Conservation (phyloP, 2,888 invertebrate genomes). For the Drosophila pseudotalamancana region DNA sequence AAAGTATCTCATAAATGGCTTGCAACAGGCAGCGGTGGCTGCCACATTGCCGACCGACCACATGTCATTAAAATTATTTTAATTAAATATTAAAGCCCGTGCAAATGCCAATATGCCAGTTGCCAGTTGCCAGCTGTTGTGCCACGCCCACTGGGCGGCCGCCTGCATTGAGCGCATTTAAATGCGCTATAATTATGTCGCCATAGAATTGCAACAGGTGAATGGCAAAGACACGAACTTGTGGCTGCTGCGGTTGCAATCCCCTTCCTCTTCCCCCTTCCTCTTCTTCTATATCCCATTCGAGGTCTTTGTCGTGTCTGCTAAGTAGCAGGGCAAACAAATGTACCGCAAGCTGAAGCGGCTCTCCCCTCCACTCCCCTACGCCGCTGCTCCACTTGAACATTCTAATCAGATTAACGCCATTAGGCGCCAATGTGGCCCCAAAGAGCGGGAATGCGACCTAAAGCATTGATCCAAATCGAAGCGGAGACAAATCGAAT, state of each 20-base stretch:
- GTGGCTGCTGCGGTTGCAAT: constrained; percentile 7
- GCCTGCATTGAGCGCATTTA: constrained; percentile 50
- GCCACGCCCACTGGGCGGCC: constrained; percentile 63
- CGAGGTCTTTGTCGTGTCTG: constrained; percentile 38
- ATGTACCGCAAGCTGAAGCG: constrained; percentile 51
- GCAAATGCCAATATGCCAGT: constrained; percentile 34
- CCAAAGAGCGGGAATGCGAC: constrained; percentile 26
- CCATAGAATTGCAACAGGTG: constrained; percentile 55
- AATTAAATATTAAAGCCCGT: constrained; percentile 68
- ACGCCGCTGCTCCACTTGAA: constrained; percentile 8
- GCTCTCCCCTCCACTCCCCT: neutral
- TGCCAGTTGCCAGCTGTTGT: constrained; percentile 24
- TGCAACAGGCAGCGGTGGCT: constrained; percentile 26
- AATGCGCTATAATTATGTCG: constrained; percentile 69
- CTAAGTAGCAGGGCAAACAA: constrained; percentile 64
- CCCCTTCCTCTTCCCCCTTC: neutral
- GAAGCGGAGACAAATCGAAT: constrained; percentile 8
- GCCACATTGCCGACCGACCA: constrained; percentile 42
- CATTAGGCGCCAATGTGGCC: constrained; percentile 67
- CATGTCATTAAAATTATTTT: constrained; percentile 64
- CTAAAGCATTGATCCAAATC: constrained; percentile 45
- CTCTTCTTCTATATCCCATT: constrained; percentile 19
- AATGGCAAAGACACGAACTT: constrained; percentile 73
- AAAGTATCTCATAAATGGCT: constrained; percentile 75
- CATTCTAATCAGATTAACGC: constrained; percentile 76